Evolutionary conservation across 1,140 invertebrate species (phyloP).

Genomic region (Laupala kohalensis): DNA sequence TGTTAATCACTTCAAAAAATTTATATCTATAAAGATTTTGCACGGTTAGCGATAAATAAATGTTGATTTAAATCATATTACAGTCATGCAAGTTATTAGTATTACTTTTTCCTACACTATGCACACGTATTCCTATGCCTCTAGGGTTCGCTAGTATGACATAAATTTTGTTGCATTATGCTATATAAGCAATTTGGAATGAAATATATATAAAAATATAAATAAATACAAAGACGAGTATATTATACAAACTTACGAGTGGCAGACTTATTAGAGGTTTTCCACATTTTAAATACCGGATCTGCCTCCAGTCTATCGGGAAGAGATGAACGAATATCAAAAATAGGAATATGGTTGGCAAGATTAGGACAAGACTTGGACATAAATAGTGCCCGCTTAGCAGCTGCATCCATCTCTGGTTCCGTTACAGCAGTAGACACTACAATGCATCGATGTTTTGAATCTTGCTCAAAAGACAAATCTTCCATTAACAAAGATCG

Average conservation of each 20-base stretch:
- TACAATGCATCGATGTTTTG: slow-evolving; percentile 68
- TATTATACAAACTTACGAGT: not conserved
- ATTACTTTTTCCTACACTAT: too few species aligned
- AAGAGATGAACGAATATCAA: slow-evolving; percentile 36
- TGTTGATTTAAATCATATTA: too few species aligned
- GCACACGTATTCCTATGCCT: too few species aligned
- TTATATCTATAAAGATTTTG: too few species aligned
- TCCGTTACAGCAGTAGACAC: slow-evolving; percentile 44
- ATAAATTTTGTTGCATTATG: too few species aligned
- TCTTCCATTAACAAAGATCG: slow-evolving; percentile 80
- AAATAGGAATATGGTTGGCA: slow-evolving; percentile 16
- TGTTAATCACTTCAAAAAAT: too few species aligned
- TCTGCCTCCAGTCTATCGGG: slow-evolving; percentile 54
- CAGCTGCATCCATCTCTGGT: not conserved
- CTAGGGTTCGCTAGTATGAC: too few species aligned
- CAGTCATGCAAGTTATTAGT: too few species aligned
- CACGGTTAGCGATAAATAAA: too few species aligned
- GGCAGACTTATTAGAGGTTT: not conserved
- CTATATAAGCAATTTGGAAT: too few species aligned
- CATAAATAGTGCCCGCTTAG: slow-evolving; percentile 21
- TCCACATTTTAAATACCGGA: slow-evolving; percentile 27
- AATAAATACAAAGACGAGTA: not conserved
- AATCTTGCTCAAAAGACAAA: slow-evolving; percentile 57
- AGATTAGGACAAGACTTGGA: slow-evolving; percentile 79
- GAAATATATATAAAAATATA: too few species aligned